Evolutionary conservation across 2,797 vertebrate species (phyloP).

Genomic region (Gadopsis bispinosus): DNA sequence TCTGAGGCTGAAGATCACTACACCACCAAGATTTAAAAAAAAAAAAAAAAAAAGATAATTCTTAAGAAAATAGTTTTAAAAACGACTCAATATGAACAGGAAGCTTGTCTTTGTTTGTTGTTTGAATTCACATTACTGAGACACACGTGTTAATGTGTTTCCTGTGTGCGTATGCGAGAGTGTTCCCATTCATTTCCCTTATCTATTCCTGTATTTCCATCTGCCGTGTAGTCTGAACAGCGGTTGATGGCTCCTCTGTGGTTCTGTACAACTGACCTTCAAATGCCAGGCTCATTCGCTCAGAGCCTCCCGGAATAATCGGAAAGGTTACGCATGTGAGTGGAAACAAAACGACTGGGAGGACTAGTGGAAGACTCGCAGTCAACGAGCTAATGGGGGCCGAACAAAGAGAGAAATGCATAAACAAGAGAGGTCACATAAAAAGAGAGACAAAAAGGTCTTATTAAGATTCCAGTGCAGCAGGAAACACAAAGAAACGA

Average conservation of each 20-base stretch:
- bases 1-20: neutral
- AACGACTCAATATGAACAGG: neutral
- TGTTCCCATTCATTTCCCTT: conserved; percentile 28
- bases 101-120: neutral
- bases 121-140: neutral
- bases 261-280: conserved; percentile 63
- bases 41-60: neutral
- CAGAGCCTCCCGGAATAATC: conserved; percentile 55
- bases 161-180: neutral
- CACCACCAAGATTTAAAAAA: neutral
- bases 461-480: neutral
- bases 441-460: neutral
- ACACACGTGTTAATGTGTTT: neutral
- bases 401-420: conserved; percentile 22
- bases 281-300: conserved; percentile 67
- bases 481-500: neutral
- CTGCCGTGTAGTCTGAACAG: conserved; percentile 29
- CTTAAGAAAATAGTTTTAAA: neutral
- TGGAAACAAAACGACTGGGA: conserved; percentile 29
- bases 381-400: conserved; percentile 46
- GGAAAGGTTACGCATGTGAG: conserved; percentile 55
- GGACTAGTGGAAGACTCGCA: conserved; percentile 24
- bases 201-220: neutral
- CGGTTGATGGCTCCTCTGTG: conserved; percentile 17
- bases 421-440: neutral